Base-by-base conservation (phyloP, 1,140 invertebrate species). In the Tribolium madens region DNA sequence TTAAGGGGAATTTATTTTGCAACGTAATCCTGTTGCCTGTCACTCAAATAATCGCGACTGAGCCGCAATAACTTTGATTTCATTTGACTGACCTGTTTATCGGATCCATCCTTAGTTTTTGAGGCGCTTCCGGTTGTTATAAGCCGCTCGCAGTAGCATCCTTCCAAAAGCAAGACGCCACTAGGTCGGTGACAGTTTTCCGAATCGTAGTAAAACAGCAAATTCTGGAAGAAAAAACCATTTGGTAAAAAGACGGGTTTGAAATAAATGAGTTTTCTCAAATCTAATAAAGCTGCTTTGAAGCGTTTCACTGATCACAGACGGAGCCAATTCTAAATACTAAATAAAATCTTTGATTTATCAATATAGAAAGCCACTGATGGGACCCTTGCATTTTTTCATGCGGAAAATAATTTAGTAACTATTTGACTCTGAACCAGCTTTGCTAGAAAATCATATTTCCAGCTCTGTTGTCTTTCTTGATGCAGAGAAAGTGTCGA, bases 201-300 rank as follows among this genome's bases (percentile, higher is more conserved):
- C 64, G 90, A 92, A 81, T 98, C 96, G 85, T 95, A 97, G 86
- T 97, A 97, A 86, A 97, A 97, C 73, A 97, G 87, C 73, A 97
- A 85, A 87, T 97, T 98, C 93, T 94, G 86, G 18, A 86, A 53
- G 42, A 47, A 21, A 71, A 42, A 31, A 18, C n/a, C 6, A 6
- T 18, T 53, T 21, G 17, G 14, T 53, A 53, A 53, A 53, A 53
- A 53, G 10, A 53, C 52, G 18, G 52, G 52, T 57, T 57, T 57
- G 52, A 57, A 57, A 50, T 50, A 50, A 50, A 57, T 57, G 52
- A 57, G 52, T 57, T 48, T 50, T 73, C 47, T 73, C 36, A 21
- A n/a, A 21, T 57, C 52, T 57, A 57, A 57, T 57, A 57, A 57
- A 57, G 17, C 17, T 18, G 52, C 52, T 17, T 57, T 18, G 52